These are phyloP conservation scores for Nycteola revayana DNA, from an alignment of 2,888 invertebrate species.

Conservation along the genomic window DNA sequence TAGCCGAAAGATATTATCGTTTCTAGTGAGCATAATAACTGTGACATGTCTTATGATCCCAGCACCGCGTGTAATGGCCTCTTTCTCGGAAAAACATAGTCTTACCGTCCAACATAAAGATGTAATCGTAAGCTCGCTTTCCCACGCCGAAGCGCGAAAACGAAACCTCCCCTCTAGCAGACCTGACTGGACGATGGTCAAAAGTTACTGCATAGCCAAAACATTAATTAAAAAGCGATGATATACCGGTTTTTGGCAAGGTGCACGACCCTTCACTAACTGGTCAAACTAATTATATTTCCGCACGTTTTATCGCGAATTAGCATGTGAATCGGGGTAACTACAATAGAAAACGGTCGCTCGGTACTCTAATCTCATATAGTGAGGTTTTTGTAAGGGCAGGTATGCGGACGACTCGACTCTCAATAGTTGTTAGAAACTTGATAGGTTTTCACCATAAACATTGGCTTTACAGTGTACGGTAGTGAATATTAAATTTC, in stretches of 20 bases:
- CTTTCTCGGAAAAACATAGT: constrained; percentile 72
- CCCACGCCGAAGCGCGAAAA: constrained; percentile 71
- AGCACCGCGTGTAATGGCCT: constrained; percentile 71
- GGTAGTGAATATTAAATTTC: constrained; percentile 60
- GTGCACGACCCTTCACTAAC: constrained; percentile 50
- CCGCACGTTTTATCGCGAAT: constrained; percentile 76
- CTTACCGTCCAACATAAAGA: constrained; percentile 70
- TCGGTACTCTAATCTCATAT: constrained; percentile 58
- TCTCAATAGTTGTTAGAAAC: constrained; percentile 65
- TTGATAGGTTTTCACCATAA: constrained; percentile 71
- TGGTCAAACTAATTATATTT: constrained; percentile 78
- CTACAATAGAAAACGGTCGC: constrained; percentile 56
- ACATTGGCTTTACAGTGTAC: constrained; percentile 58
- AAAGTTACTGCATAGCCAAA: constrained; percentile 59
- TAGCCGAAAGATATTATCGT: constrained; percentile 73
- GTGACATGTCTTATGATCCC: constrained; percentile 77
- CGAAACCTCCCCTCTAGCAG: constrained; percentile 30
- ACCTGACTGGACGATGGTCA: constrained; percentile 66
- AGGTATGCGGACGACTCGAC: constrained; percentile 40
- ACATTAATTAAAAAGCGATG: constrained; percentile 73
- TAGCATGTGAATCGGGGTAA: constrained; percentile 74
- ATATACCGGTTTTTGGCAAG: constrained; percentile 71
- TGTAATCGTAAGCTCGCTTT: constrained; percentile 62
- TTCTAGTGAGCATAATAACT: constrained; percentile 78
- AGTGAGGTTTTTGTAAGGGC: constrained; percentile 31